Conservation (phyloP, 2,888 invertebrate genomes). For the Trichopria drosophilae region DNA sequence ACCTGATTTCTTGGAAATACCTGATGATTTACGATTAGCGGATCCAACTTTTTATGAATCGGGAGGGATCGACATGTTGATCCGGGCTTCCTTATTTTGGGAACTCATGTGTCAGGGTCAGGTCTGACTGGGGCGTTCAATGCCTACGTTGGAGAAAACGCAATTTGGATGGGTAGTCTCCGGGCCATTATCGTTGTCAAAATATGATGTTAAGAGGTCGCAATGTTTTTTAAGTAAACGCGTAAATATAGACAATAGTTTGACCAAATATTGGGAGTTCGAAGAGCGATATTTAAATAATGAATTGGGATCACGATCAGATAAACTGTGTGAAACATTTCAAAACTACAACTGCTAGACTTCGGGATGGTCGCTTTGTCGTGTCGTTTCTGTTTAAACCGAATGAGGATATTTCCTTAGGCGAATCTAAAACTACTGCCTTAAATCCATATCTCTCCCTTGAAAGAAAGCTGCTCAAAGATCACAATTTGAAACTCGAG, state of each 20-base stretch:
- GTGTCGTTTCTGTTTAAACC: too few relatives aligned
- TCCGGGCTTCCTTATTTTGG: slow-evolving; percentile 10
- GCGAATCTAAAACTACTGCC: too few relatives aligned
- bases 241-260: background rate
- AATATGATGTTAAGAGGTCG: background rate
- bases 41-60: slow-evolving; percentile 9
- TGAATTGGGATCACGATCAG: too few relatives aligned
- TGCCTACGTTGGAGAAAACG: slow-evolving; percentile 13
- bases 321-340: too few relatives aligned
- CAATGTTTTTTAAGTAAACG: too few relatives aligned
- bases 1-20: background rate
- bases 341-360: too few relatives aligned
- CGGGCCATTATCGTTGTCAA: slow-evolving; percentile 6
- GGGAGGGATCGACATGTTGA: slow-evolving; percentile 8
- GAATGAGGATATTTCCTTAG: too few relatives aligned
- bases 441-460: too few relatives aligned
- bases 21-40: slow-evolving; percentile 5
- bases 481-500: slow-evolving; percentile 2
- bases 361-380: too few relatives aligned
- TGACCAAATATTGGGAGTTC: slow-evolving; percentile 2
- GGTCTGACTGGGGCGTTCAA: background rate
- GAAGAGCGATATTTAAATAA: too few relatives aligned
- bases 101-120: slow-evolving; percentile 12
- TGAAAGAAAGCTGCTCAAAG: too few relatives aligned
- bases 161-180: slow-evolving; percentile 9